Percentiles rank a stretch among this genome's conserved stretches.
phyloP scores from a whole-genome alignment of 2,113 vertebrate species.

The Catagonus wagneri region DNA sequence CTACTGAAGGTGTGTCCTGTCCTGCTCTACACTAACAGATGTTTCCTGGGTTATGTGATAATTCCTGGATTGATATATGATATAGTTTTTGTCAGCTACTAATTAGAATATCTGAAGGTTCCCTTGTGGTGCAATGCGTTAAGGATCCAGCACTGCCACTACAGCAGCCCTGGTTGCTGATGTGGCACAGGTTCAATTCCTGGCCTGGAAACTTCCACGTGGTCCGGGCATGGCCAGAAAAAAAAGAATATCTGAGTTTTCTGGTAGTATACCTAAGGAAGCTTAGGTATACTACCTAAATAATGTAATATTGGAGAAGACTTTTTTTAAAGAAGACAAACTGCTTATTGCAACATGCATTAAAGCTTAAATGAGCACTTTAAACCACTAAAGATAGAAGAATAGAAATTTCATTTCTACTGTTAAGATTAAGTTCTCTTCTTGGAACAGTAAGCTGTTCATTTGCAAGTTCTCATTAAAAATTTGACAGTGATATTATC shows the following conservation, averaged over 20 bases:
- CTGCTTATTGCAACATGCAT: neutral
- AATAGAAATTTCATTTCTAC: conserved; percentile 47
- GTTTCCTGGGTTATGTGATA: neutral
- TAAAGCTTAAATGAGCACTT: conserved; percentile 33
- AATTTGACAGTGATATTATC: conserved; percentile 30
- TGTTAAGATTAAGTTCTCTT: conserved; percentile 13
- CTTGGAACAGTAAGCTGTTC: conserved; percentile 8
- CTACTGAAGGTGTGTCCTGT: neutral
- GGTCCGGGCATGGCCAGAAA: no score
- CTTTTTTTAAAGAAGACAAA: neutral
- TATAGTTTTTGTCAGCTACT: neutral
- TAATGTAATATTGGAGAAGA: neutral
- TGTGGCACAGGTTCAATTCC: no score
- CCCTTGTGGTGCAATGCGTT: no score
- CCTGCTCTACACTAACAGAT: rapidly evolving
- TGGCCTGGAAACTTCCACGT: no score
- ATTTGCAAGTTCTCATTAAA: conserved; percentile 28
- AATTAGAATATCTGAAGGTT: neutral
- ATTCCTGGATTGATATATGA: neutral
- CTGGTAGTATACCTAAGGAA: neutral
- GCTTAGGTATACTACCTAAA: neutral
- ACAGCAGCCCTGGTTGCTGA: no score
- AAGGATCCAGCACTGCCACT: no score
- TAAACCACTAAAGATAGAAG: neutral
- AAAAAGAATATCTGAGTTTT: neutral